Evolutionary conservation across 35 echinoderm and acorn worm species (phyloP).

Genomic region (Nesometra sesokonis): DNA sequence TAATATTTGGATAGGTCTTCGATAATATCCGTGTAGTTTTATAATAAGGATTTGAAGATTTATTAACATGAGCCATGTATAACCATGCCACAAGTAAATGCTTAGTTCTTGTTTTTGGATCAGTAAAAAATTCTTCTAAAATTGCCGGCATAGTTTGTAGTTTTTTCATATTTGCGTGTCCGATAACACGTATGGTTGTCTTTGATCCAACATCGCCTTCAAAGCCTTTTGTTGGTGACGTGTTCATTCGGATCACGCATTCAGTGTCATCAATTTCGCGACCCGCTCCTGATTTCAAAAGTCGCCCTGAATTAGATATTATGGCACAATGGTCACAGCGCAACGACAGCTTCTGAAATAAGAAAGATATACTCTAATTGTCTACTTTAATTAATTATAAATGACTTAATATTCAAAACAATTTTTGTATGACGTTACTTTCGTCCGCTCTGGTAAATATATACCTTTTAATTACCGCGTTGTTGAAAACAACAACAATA

Average conservation of each 20-base stretch:
- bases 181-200: constrained; percentile 69
- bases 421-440: no score
- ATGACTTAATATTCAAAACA: no score
- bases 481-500: no score
- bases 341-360: constrained; percentile 22
- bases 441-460: no score
- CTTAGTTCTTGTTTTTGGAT: constrained; percentile 27
- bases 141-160: no score
- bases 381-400: no score
- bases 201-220: constrained; percentile 72
- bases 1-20: constrained; percentile 33
- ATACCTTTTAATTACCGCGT: no score
- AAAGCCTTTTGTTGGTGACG: constrained; percentile 47
- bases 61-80: constrained; percentile 20
- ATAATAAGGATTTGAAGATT: constrained; percentile 35
- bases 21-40: constrained; percentile 39
- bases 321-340: constrained; percentile 73
- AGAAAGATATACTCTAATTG: constrained; percentile 14
- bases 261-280: constrained; percentile 68
- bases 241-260: constrained; percentile 91
- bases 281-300: constrained; percentile 49
- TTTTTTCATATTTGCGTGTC: constrained; percentile 55
- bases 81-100: constrained; percentile 62
- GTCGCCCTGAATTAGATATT: constrained; percentile 70
- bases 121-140: no score